Evolutionary conservation across 1,140 invertebrate species (phyloP).

Genomic region (Araneus ventricosus): DNA sequence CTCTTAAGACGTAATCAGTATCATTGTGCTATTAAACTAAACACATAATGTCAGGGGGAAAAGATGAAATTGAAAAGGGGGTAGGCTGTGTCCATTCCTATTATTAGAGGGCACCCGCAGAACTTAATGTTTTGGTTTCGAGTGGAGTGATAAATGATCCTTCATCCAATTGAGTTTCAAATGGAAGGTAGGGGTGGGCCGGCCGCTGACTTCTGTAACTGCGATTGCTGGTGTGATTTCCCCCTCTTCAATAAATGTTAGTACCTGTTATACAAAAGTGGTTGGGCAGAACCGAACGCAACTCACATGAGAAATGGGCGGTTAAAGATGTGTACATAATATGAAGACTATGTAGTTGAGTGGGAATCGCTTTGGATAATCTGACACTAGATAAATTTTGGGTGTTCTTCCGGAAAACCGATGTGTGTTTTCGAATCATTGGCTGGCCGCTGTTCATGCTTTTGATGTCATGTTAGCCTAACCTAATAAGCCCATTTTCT

Average conservation of each 20-base stretch:
- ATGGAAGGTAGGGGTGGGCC: slow-evolving; percentile 27
- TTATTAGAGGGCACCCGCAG: slow-evolving; percentile 25
- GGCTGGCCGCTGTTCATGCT: too few species aligned
- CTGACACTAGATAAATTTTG: too few species aligned
- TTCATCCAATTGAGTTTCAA: slow-evolving; percentile 44
- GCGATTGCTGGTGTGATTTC: slow-evolving; percentile 30
- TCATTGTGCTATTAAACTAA: slow-evolving; percentile 71
- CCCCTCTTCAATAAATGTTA: not conserved
- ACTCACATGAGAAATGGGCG: not conserved
- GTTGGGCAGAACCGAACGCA: not conserved
- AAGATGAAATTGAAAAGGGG: slow-evolving; percentile 1
- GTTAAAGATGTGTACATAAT: not conserved
- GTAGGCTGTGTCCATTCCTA: slow-evolving; percentile 41
- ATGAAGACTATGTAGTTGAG: not conserved
- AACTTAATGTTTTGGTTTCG: slow-evolving; percentile 38
- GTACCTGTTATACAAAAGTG: slow-evolving; percentile 24
- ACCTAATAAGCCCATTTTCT: too few species aligned
- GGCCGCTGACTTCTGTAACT: not conserved
- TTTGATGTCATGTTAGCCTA: too few species aligned
- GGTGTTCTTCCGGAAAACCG: too few species aligned
- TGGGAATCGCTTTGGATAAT: not conserved
- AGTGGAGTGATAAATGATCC: slow-evolving; percentile 58
- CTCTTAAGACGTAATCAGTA: slow-evolving; percentile 61
- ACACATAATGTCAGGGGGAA: slow-evolving; percentile 56
- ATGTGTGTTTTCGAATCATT: too few species aligned